Evolutionary conservation across 1,140 invertebrate genomes (phyloP), one percentile per base, ranked within the genome.

Genomic region (Zaprionus ornatus): DNA sequence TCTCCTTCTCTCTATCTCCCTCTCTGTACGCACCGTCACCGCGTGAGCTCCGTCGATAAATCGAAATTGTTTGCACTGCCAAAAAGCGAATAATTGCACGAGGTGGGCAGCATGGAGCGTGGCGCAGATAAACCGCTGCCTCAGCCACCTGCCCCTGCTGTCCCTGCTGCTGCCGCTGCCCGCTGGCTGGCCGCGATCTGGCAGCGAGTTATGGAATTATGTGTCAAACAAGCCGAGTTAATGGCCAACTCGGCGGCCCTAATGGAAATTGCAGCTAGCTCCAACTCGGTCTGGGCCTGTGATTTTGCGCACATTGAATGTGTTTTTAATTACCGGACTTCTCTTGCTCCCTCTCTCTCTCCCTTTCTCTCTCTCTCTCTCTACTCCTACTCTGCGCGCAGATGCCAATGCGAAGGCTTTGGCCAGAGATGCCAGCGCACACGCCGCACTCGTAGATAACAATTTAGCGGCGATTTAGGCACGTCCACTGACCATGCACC

Each of bases 221-320:
- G 84, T 88, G 84, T 88, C 84, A 88, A 88, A 88, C 86, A 88
- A 88, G 80, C 74, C 77, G 80, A 88, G 84, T 88, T 87, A 87
- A 87, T 86, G 83, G 83, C 79, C 79, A 70, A 68, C 63, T 76
- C 76, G 48, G 55, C 55, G 27, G 61, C 74, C 63, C 81, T 80
- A 83, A 83, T 83, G 81, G 81, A 83, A 83, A 83, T 80, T 61
- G 81, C 45, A 27, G 65, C 52, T 32, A 32, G 64, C 65, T n/a
- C n/a, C 56, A 45, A 9, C 62, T 48, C 45, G 57, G 70, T 48
- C 42, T 56, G 62, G 56, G 80, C 74, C 85, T 82, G 85, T 90
- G 85, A 90, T 90, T 90, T 90, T 90, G 81, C 86, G 79, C 85
- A 90, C 85, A 90, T 90, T 90, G 85, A 90, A 90, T 90, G 85